These are phyloP conservation scores for Campopleginae sp. DNA, from an alignment of 2,888 invertebrate species.

Conservation along the genomic window DNA sequence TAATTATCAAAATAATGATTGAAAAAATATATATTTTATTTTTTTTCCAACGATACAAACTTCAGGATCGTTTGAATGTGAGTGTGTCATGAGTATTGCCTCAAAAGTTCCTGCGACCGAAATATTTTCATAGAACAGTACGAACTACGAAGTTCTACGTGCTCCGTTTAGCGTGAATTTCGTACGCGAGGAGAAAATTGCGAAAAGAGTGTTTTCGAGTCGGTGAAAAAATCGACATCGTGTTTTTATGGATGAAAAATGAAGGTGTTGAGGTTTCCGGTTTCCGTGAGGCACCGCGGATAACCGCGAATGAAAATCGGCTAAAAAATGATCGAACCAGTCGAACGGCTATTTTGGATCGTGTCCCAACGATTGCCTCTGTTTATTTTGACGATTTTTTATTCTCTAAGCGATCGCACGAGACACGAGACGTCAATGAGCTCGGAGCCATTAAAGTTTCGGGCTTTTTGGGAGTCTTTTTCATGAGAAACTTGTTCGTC, in stretches of 20 bases:
- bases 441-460: constrained; percentile 17
- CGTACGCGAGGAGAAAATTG: constrained; percentile 10
- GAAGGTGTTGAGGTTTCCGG: not conserved
- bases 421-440: constrained; percentile 69
- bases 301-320: constrained; percentile 1
- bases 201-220: constrained; percentile 6
- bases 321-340: constrained; percentile 16
- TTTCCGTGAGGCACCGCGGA: not conserved
- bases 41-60: no score
- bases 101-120: not conserved
- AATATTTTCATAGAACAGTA: not conserved
- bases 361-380: not conserved
- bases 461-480: constrained; percentile 13
- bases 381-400: constrained; percentile 60
- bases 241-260: not conserved
- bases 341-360: constrained; percentile 30
- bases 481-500: constrained; percentile 41
- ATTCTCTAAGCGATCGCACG: constrained; percentile 69
- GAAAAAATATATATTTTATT: no score
- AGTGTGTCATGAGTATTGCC: no score
- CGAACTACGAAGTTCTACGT: not conserved
- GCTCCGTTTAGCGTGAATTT: constrained; percentile 7
- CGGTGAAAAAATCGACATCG: constrained; percentile 2
- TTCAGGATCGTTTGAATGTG: no score
- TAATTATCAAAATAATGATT: no score